Percentiles rank a stretch among this genome's conserved stretches.
Evolutionary conservation across 2,888 invertebrate genomes (phyloP).

Genomic region (Clostera curtula): DNA sequence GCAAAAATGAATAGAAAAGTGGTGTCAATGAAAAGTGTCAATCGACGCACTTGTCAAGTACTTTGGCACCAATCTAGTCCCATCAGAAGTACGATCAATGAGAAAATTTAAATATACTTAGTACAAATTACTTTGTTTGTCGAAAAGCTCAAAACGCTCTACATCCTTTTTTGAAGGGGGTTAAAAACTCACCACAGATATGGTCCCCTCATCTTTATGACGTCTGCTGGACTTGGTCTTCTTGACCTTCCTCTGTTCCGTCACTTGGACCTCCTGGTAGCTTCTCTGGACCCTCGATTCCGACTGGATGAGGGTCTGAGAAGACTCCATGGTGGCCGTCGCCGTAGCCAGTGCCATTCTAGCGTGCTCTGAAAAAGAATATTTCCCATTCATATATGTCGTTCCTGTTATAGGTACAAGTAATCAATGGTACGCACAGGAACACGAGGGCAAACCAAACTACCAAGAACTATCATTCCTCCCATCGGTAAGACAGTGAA

Average conservation of each 20-base stretch:
- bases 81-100: no score
- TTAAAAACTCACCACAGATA: slow-evolving; percentile 65
- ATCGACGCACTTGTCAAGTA: no score
- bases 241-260: slow-evolving; percentile 51
- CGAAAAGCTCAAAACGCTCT: not conserved
- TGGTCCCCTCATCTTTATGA: slow-evolving; percentile 72
- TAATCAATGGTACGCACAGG: no score
- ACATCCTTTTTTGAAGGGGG: not conserved
- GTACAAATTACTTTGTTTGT: not conserved
- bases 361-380: slow-evolving; percentile 32
- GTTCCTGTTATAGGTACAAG: no score
- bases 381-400: no score
- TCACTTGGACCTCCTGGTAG: slow-evolving; percentile 53
- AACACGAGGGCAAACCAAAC: no score
- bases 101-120: not conserved
- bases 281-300: slow-evolving; percentile 55
- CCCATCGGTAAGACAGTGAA: no score
- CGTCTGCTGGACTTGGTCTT: slow-evolving; percentile 61
- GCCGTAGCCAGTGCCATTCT: slow-evolving; percentile 52
- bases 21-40: no score
- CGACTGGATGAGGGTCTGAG: slow-evolving; percentile 53
- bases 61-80: no score
- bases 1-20: no score
- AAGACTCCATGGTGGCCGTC: slow-evolving; percentile 60
- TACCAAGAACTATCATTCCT: no score